A percentile compares a stretch with the other conserved stretches of the same genome.
Conservation (phyloP, 2,113 vertebrate species). For the Nematolebias whitei region DNA sequence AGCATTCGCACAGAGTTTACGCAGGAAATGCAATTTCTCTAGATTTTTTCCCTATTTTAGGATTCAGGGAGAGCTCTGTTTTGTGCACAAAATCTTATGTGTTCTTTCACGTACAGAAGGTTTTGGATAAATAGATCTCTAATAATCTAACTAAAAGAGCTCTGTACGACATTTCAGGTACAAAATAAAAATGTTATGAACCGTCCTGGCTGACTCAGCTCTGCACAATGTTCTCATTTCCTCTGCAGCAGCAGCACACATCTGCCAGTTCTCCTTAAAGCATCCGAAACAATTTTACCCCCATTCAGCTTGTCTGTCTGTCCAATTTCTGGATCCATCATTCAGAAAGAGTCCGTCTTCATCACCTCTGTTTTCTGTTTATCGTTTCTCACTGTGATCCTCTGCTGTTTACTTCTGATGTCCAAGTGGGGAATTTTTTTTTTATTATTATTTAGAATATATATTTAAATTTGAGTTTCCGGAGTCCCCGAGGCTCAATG, state of each 20-base stretch:
- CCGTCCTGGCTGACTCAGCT: conserved; percentile 45
- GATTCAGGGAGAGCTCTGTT: too few species aligned
- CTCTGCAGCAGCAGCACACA: conserved; percentile 24
- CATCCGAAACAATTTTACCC: conserved; percentile 32
- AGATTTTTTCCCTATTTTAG: too few species aligned
- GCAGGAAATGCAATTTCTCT: too few species aligned
- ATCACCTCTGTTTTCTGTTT: not conserved
- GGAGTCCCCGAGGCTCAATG: too few species aligned
- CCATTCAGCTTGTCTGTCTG: conserved; percentile 40
- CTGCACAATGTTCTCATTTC: conserved; percentile 50
- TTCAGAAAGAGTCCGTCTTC: not conserved
- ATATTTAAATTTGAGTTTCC: not conserved
- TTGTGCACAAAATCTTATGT: too few species aligned
- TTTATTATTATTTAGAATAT: not conserved
- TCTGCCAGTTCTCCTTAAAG: conserved; percentile 27
- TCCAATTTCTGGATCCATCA: conserved; percentile 3
- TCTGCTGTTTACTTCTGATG: not conserved
- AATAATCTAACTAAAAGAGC: not conserved
- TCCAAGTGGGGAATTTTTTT: too few species aligned
- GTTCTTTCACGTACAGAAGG: too few species aligned
- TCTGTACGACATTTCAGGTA: too few species aligned
- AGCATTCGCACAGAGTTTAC: too few species aligned
- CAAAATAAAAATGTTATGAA: not conserved
- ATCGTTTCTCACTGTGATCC: not conserved
- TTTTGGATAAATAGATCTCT: not conserved